Evolutionary conservation across 2,113 vertebrate genomes (phyloP).

Genomic region (Mormoops blainvillei): DNA sequence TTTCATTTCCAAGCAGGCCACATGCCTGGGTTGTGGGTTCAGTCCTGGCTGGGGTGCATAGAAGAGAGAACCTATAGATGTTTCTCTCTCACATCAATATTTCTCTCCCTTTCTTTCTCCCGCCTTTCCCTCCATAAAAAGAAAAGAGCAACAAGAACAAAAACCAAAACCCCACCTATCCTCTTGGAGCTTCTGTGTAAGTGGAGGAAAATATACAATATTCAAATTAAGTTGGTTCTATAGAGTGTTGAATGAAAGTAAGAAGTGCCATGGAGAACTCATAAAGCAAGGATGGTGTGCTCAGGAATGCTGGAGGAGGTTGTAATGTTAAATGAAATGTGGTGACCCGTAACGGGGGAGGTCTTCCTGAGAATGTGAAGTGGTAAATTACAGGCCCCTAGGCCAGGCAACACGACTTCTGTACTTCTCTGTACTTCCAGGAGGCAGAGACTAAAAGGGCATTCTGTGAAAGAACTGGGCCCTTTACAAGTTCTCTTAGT

Average conservation of each 20-base stretch:
- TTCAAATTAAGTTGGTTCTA: not conserved
- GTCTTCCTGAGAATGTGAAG: not conserved
- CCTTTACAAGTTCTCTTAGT: not conserved
- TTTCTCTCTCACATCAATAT: too few relatives aligned
- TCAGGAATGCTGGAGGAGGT: not conserved
- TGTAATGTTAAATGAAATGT: not conserved
- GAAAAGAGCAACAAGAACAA: not conserved
- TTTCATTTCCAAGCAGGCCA: too few relatives aligned
- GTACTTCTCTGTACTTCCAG: too few relatives aligned
- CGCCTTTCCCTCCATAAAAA: too few relatives aligned
- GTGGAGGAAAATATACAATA: not conserved
- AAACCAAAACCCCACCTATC: not conserved
- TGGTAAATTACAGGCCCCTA: not conserved
- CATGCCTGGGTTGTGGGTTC: too few relatives aligned
- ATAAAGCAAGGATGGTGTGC: not conserved
- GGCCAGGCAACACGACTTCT: not conserved
- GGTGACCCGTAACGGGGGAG: not conserved
- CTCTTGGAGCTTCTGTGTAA: not conserved
- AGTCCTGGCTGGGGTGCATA: too few relatives aligned
- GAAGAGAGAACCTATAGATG: too few relatives aligned
- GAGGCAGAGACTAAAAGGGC: not conserved
- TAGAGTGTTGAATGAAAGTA: not conserved
- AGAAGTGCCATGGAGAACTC: not conserved
- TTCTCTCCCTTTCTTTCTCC: too few relatives aligned
- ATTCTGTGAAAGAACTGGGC: not conserved